Evolutionary conservation across 1,140 invertebrate species (phyloP).

Genomic region (Bombus affinis): DNA sequence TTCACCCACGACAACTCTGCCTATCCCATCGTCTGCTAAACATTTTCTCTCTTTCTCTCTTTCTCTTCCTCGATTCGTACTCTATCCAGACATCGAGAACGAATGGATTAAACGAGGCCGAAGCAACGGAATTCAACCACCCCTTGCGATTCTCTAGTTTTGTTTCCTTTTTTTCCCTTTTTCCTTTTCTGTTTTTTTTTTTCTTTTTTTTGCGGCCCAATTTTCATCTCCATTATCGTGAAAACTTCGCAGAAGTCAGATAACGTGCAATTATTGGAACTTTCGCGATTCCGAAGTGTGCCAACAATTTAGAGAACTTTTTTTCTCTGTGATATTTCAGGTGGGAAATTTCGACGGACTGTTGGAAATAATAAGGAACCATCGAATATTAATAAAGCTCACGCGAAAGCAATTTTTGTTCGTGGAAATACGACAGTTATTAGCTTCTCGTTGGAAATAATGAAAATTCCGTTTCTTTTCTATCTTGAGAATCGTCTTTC

Average conservation of each 20-base stretch:
- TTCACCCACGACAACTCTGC: neutral
- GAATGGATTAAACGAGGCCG: constrained; percentile 35
- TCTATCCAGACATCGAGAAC: constrained; percentile 10
- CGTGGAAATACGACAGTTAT: neutral
- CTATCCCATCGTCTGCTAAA: neutral
- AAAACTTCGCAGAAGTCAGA: neutral
- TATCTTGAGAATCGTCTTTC: neutral
- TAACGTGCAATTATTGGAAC: neutral
- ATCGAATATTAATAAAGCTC: neutral
- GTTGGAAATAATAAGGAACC: neutral
- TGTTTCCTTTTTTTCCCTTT: neutral
- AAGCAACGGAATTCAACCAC: neutral
- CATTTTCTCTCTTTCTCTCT: neutral
- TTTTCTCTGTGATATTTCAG: no score
- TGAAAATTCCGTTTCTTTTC: neutral
- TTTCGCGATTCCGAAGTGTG: no score
- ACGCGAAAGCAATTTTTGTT: neutral
- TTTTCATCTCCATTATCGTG: neutral
- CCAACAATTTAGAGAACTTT: no score
- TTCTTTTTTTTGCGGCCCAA: neutral
- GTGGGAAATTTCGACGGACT: no score
- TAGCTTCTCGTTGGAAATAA: neutral
- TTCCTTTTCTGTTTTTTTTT: neutral
- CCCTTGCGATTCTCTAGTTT: neutral
- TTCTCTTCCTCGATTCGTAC: neutral